Evolutionary conservation across 2,888 invertebrate genomes (phyloP).

Genomic region (Phaedon cochleariae): DNA sequence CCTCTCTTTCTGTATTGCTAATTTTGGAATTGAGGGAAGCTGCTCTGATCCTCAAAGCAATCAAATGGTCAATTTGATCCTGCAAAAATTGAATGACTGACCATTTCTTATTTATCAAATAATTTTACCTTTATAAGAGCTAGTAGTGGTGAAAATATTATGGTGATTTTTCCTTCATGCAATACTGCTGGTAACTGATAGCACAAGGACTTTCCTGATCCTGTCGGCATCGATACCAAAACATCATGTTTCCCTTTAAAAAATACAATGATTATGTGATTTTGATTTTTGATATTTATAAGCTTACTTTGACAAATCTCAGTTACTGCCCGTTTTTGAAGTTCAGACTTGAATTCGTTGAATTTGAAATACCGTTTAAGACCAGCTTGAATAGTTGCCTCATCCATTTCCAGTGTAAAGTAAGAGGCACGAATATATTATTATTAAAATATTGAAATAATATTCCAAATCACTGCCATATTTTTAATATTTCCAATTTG

Average conservation of each 20-base stretch:
- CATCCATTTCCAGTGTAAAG: slow-evolving; percentile 44
- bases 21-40: slow-evolving; percentile 95
- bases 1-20: slow-evolving; percentile 76
- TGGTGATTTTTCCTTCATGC: slow-evolving; percentile 79
- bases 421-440: too few relatives aligned
- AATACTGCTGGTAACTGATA: slow-evolving; percentile 95
- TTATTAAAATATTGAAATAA: too few relatives aligned
- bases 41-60: slow-evolving; percentile 79
- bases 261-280: neutral
- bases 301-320: slow-evolving; percentile 75
- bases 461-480: too few relatives aligned
- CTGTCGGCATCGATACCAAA: slow-evolving; percentile 98
- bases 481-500: neutral
- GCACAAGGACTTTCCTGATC: slow-evolving; percentile 96
- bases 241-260: slow-evolving; percentile 85
- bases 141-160: slow-evolving; percentile 95
- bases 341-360: slow-evolving; percentile 79
- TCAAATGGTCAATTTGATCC: slow-evolving; percentile 92
- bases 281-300: neutral
- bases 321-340: slow-evolving; percentile 80
- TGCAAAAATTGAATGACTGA: slow-evolving; percentile 56
- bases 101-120: neutral
- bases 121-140: slow-evolving; percentile 84
- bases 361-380: slow-evolving; percentile 78
- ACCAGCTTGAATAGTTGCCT: slow-evolving; percentile 43